phyloP scores from a whole-genome alignment of 1,140 invertebrate species.

The Spodoptera litura region DNA sequence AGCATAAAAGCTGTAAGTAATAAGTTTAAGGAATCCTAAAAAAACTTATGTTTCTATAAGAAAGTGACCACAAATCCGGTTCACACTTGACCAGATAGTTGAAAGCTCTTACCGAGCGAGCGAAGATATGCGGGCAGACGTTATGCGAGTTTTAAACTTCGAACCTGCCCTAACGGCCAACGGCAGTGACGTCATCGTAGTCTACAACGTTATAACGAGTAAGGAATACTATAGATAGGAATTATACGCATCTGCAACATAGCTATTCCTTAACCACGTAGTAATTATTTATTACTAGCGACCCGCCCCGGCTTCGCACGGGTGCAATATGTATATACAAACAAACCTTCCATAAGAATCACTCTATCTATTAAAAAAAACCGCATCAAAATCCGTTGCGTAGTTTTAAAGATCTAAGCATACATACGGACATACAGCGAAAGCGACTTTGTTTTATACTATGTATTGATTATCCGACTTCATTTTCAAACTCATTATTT shows the following conservation, averaged over 20 bases:
- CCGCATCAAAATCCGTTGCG: too few relatives aligned
- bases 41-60: background rate
- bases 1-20: too few relatives aligned
- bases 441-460: too few relatives aligned
- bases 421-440: too few relatives aligned
- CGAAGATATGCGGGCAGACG: conserved; percentile 21
- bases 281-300: too few relatives aligned
- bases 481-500: background rate
- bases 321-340: too few relatives aligned
- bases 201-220: conserved; percentile 27
- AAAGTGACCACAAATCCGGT: background rate
- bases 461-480: too few relatives aligned
- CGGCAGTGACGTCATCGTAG: conserved; percentile 32
- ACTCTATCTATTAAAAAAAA: too few relatives aligned
- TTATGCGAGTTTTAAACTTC: conserved; percentile 40
- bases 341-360: too few relatives aligned
- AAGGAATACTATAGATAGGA: background rate
- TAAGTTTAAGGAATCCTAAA: too few relatives aligned
- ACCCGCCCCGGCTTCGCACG: too few relatives aligned
- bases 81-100: conserved; percentile 11
- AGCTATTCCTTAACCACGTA: background rate
- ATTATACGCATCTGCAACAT: background rate
- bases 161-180: conserved; percentile 44
- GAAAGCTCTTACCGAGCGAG: conserved; percentile 27
- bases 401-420: too few relatives aligned